phyloP scores from a whole-genome alignment of 2,113 vertebrate genomes.

The Onychostruthus taczanowskii region DNA sequence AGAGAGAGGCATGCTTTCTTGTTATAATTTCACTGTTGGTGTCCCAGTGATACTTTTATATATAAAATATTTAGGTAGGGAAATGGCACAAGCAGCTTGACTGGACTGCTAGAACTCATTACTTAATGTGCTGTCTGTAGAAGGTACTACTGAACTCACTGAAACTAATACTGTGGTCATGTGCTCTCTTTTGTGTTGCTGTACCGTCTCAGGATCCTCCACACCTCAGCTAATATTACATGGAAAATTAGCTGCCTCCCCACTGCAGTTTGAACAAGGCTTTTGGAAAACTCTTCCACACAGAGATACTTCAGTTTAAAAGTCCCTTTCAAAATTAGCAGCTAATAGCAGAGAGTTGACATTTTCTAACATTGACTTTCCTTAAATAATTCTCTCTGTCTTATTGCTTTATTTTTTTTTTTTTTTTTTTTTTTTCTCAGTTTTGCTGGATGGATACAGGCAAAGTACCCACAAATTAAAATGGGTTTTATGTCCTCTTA shows the following conservation, averaged over 20 bases:
- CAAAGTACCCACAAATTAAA: not conserved
- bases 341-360: not conserved
- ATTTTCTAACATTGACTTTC: not conserved
- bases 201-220: not conserved
- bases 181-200: constrained; percentile 23
- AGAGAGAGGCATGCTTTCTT: not conserved
- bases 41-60: not conserved
- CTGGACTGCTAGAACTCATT: constrained; percentile 1
- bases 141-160: not conserved
- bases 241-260: constrained; percentile 15
- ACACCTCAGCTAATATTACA: constrained; percentile 18
- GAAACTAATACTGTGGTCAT: constrained; percentile 41
- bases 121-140: constrained; percentile 16
- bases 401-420: not conserved
- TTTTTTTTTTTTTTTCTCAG: not conserved
- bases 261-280: not conserved
- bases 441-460: not conserved
- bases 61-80: constrained; percentile 39
- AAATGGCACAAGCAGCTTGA: not conserved
- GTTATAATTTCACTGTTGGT: not conserved
- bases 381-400: not conserved
- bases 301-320: not conserved
- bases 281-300: not conserved
- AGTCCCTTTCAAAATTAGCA: not conserved
- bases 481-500: not conserved